Percentiles rank a stretch among this genome's conserved stretches.
Conservation (phyloP, 2,113 vertebrate species). For the Anhinga rufa region DNA sequence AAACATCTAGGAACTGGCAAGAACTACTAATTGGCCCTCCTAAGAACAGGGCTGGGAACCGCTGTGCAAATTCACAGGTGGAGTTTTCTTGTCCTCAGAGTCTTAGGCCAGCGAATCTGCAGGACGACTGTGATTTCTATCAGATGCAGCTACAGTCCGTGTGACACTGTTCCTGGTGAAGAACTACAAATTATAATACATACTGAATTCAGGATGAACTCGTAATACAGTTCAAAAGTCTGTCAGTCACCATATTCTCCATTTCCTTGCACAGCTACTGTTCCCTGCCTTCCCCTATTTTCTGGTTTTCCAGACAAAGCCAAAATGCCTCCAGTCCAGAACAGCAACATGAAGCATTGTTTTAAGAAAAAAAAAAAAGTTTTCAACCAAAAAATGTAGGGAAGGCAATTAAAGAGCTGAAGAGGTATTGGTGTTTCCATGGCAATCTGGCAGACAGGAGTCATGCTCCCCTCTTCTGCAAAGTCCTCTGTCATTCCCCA, state of each 20-base stretch:
- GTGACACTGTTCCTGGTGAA: background rate
- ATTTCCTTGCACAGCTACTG: background rate
- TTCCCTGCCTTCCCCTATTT: background rate
- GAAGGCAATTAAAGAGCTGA: constrained; percentile 41
- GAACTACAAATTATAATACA: background rate
- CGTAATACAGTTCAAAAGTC: background rate
- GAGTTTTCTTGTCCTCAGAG: background rate
- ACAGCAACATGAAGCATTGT: background rate
- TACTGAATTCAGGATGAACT: background rate
- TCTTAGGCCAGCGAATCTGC: background rate
- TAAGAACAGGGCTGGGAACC: background rate
- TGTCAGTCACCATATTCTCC: background rate
- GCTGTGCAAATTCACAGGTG: background rate
- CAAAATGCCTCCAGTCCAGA: background rate
- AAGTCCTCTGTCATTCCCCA: background rate
- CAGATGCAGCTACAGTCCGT: background rate
- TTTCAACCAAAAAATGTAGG: background rate
- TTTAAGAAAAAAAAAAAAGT: background rate
- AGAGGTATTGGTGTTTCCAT: constrained; percentile 46
- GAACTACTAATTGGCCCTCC: background rate
- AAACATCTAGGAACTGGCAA: background rate
- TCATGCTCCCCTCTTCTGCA: background rate
- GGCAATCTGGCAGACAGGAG: constrained; percentile 7
- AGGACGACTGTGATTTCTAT: background rate
- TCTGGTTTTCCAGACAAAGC: background rate